These are phyloP conservation scores for Anoplius nigerrimus DNA, from an alignment of 2,888 invertebrate species.

Conservation along the genomic window DNA sequence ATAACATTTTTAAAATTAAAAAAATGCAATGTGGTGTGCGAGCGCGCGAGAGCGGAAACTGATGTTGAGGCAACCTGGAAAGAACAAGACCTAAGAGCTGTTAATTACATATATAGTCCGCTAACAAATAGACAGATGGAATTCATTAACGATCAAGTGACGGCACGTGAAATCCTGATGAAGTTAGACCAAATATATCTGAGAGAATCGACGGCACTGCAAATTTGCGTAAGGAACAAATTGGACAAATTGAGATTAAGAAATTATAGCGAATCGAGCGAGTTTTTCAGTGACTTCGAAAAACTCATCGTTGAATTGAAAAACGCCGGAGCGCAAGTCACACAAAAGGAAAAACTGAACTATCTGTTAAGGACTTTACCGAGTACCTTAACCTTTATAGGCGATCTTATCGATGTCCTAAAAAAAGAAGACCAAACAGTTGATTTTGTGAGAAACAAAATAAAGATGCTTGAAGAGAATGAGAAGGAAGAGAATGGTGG, in stretches of 20 bases:
- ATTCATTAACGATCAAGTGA: conserved; percentile 4
- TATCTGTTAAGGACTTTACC: conserved; percentile 55
- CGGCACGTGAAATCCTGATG: conserved; percentile 14
- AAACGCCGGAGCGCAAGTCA: conserved; percentile 27
- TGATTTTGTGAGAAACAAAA: conserved; percentile 53
- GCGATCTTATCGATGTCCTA: conserved; percentile 51
- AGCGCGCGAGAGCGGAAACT: background rate
- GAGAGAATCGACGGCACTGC: conserved; percentile 26
- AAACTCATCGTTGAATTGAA: conserved; percentile 20
- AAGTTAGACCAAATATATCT: conserved; percentile 25
- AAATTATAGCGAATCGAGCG: conserved; percentile 8
- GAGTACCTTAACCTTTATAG: conserved; percentile 45
- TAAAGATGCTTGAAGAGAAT: conserved; percentile 29
- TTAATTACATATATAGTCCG: conserved; percentile 11
- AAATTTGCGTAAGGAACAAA: conserved; percentile 28
- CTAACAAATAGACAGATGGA: conserved; percentile 27
- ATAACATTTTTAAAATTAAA: conserved; percentile 34
- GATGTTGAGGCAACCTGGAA: no score
- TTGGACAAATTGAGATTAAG: conserved; percentile 19
- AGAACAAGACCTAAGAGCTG: no score
- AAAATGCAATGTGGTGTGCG: conserved; percentile 4
- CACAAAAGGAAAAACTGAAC: conserved; percentile 51
- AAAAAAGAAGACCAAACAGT: conserved; percentile 46
- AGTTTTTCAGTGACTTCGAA: conserved; percentile 24
- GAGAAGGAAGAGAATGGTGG: background rate